Evolutionary conservation across 2,888 invertebrate genomes (phyloP), one percentile per base, ranked within the genome.

Genomic region (Chirona hameri): DNA sequence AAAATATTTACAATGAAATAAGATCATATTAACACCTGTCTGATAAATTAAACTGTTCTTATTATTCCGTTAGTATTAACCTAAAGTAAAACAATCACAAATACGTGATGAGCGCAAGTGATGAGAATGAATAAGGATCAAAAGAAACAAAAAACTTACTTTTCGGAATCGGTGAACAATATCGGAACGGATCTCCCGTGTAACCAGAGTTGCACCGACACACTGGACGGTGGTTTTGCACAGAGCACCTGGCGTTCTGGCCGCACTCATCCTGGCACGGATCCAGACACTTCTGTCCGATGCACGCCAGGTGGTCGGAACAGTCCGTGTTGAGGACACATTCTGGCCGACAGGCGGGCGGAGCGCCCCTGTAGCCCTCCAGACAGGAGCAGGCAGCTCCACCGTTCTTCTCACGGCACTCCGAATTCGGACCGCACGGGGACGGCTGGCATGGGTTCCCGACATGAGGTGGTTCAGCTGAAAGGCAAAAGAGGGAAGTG

Each of bases 401-500:
- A 86, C 95, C 94, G 85, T 93, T 93, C 81, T 79, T 55, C 21
- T 82, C 83, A 18, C 90, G 89, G 86, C 95, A 96, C 18, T 92
- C 88, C 27, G 95, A 93, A 87, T 94, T 93, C 5, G 92, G 91
- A 52, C 95, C 95, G 87, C 96, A 96, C 18, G 94, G 94, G 48
- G 90, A 89, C 83, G 91, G 90, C 82, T 88, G 86, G 85, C 91
- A 91, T 29, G 90, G 91, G 86, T 93, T 89, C 14, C 84, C 86
- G 60, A 87, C 87, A 85, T 9, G 5, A 0, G 46, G 55, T n/a
- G 79, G 79, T 46, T 39, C 48, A 12, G 48, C 79, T 79, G 46
- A 18, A 5, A 5, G 4, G 52, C 18, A 15, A 57, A 57, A 57
- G 57, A 21, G n/a, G n/a, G n/a, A n/a, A n/a, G n/a, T n/a, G n/a